phyloP scores from a whole-genome alignment of 2,113 vertebrate species.

The Gallinago jamesoni region DNA sequence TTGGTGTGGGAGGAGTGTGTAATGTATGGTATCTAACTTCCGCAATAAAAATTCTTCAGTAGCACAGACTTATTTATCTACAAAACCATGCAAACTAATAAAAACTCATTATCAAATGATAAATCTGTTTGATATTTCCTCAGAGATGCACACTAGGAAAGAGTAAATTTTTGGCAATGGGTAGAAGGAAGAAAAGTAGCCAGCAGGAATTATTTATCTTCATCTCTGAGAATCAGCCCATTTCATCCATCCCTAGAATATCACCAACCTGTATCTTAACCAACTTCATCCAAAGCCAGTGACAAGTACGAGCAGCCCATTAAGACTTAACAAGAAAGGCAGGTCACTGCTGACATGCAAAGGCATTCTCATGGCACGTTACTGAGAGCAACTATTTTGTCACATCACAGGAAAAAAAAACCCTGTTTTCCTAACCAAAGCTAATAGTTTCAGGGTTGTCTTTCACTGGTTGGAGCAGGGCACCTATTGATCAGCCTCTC shows the following conservation, averaged over 20 bases:
- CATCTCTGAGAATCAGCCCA: not conserved
- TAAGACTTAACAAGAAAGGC: not conserved
- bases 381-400: not conserved
- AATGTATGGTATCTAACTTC: not conserved
- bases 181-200: not conserved
- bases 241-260: not conserved
- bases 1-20: not conserved
- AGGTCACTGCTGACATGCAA: not conserved
- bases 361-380: not conserved
- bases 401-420: not conserved
- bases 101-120: not conserved
- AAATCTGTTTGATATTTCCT: not conserved
- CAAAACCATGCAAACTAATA: not conserved
- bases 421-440: not conserved
- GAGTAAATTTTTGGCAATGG: rapidly evolving
- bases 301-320: not conserved
- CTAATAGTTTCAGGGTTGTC: not conserved
- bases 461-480: not conserved
- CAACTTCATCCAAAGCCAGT: not conserved
- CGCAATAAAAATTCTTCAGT: not conserved
- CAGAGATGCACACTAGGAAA: not conserved
- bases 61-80: not conserved
- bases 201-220: not conserved
- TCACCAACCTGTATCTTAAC: not conserved
- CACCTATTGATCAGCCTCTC: not conserved